These are phyloP conservation scores for Microplitis manilae DNA, from an alignment of 2,888 invertebrate species.

Conservation along the genomic window DNA sequence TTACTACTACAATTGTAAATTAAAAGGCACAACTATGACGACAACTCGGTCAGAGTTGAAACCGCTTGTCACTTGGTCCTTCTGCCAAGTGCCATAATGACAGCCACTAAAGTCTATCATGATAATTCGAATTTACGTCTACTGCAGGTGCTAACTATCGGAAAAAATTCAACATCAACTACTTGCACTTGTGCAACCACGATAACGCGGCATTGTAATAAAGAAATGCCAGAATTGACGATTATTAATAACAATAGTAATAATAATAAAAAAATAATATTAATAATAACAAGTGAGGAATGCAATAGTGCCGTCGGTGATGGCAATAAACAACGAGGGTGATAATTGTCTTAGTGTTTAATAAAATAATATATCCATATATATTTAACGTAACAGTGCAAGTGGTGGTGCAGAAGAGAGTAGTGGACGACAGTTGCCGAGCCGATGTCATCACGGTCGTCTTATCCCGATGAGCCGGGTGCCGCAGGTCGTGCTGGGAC, in stretches of 20 bases:
- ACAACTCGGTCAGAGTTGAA: neutral
- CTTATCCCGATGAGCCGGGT: slow-evolving; percentile 63
- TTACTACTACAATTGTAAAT: neutral
- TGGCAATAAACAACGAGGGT: neutral
- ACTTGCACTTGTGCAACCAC: neutral
- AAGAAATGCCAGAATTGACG: slow-evolving; percentile 3
- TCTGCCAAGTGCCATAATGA: slow-evolving; percentile 19
- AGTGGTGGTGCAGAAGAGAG: slow-evolving; percentile 51
- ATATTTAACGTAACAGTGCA: slow-evolving; percentile 29
- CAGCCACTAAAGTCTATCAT: neutral
- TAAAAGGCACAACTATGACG: neutral
- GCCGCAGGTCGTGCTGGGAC: slow-evolving; percentile 61
- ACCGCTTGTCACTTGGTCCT: slow-evolving; percentile 9
- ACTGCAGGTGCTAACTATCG: slow-evolving; percentile 28
- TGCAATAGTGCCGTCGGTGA: neutral
- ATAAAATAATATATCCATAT: neutral
- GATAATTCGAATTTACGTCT: slow-evolving; percentile 13
- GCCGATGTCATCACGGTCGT: slow-evolving; percentile 68
- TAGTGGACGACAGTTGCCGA: slow-evolving; percentile 61
- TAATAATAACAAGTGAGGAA: neutral
- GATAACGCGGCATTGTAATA: neutral
- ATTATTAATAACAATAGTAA: slow-evolving; percentile 6
- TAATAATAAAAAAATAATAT: neutral
- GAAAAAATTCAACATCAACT: too few species aligned
- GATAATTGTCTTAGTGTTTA: too few species aligned